A percentile compares a stretch with the other conserved stretches of the same genome.
These are phyloP conservation scores for Eumacrocentrus americanus DNA, from an alignment of 2,888 invertebrate species.

Conservation along the genomic window DNA sequence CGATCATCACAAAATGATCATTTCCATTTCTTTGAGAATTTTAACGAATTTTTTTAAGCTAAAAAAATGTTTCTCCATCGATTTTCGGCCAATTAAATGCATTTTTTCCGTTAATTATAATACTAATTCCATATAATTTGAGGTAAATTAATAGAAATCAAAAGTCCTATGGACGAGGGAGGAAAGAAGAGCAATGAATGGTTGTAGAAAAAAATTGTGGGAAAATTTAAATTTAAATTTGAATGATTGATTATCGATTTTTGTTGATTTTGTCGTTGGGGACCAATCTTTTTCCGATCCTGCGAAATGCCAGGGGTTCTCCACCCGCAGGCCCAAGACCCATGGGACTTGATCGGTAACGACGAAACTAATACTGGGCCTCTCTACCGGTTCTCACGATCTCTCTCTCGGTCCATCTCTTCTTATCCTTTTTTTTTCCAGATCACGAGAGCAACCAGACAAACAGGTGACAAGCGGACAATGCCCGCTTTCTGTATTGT, in stretches of 20 bases:
- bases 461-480: constrained; percentile 29
- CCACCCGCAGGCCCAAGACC: constrained; percentile 13
- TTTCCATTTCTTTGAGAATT: no score
- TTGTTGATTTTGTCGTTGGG: no score
- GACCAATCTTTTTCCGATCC: constrained; percentile 22
- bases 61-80: no score
- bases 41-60: no score
- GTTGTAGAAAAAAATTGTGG: not conserved
- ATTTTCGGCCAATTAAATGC: no score
- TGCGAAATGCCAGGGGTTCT: constrained; percentile 31
- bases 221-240: not conserved
- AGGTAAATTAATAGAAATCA: not conserved
- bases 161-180: not conserved
- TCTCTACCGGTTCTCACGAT: constrained; percentile 33
- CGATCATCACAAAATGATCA: no score
- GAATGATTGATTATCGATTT: not conserved
- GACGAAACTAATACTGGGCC: constrained; percentile 29
- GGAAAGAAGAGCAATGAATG: not conserved
- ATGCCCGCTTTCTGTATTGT: constrained; percentile 13
- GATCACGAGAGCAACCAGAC: constrained; percentile 26
- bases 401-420: constrained; percentile 17
- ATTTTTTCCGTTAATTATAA: no score
- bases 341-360: constrained; percentile 27
- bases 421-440: constrained; percentile 19
- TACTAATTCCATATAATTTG: no score